phyloP scores from a whole-genome alignment of 2,797 vertebrate genomes.

The Bucorvus abyssinicus region DNA sequence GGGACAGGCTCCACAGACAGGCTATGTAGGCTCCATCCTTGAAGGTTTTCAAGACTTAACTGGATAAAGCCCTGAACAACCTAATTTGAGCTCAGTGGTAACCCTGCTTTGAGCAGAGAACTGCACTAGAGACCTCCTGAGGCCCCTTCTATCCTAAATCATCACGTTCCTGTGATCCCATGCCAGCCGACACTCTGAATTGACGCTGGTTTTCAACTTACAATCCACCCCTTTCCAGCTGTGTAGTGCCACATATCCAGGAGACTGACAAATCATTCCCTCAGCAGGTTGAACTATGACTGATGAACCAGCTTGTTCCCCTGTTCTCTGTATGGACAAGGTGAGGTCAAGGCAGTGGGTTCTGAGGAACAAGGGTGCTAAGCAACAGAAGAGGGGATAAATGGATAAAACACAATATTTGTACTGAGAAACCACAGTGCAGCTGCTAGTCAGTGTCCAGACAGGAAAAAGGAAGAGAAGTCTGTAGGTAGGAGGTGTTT shows the following conservation, averaged over 20 bases:
- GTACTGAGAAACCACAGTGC: not conserved
- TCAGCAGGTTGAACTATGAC: not conserved
- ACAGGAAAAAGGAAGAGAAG: not conserved
- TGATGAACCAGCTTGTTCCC: not conserved
- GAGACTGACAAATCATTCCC: not conserved
- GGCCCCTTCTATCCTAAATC: not conserved
- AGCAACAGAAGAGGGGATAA: not conserved
- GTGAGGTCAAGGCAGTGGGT: not conserved
- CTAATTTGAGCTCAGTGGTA: not conserved
- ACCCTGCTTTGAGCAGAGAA: not conserved
- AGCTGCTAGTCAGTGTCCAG: accelerated
- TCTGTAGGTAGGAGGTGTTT: not conserved
- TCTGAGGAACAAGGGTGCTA: not conserved
- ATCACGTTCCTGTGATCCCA: not conserved
- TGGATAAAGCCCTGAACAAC: not conserved
- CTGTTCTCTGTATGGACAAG: not conserved
- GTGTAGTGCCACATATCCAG: not conserved
- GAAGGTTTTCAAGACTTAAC: not conserved
- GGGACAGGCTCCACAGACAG: not conserved
- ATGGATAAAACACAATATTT: not conserved
- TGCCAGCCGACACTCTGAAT: not conserved
- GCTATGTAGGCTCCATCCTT: not conserved
- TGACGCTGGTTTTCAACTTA: not conserved
- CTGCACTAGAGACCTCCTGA: not conserved
- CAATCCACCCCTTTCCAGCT: not conserved